Evolutionary conservation across 2,797 vertebrate species (phyloP).

Genomic region (Danio tinwini): DNA sequence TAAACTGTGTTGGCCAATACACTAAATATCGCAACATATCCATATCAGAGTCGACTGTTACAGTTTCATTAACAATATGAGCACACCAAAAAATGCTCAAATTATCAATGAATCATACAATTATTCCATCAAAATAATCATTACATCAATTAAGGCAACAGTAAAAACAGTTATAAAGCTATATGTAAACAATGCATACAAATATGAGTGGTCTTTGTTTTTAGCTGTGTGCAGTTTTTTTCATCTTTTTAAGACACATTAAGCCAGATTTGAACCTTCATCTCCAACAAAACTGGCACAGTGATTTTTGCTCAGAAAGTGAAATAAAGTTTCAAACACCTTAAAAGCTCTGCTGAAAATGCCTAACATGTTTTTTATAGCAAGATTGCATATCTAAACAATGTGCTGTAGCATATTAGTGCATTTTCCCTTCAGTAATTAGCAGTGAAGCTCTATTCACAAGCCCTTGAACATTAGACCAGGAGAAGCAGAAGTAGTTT

Average conservation of each 20-base stretch:
- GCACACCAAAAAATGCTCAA: neutral
- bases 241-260: neutral
- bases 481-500: constrained; percentile 38
- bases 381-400: constrained; percentile 31
- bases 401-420: constrained; percentile 9
- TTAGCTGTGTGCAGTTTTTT: constrained; percentile 2
- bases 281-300: constrained; percentile 9
- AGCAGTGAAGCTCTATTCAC: constrained; percentile 23
- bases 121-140: constrained; percentile 4
- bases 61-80: constrained; percentile 11
- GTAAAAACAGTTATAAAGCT: constrained; percentile 17
- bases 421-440: constrained; percentile 12
- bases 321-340: constrained; percentile 10
- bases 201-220: constrained; percentile 19
- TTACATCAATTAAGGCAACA: constrained; percentile 7
- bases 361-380: neutral
- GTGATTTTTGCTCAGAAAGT: constrained; percentile 1
- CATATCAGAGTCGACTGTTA: neutral
- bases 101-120: constrained; percentile 34
- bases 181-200: constrained; percentile 49
- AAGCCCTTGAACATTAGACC: constrained; percentile 37
- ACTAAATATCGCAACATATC: neutral
- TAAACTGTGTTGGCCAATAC: constrained; percentile 3
- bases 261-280: constrained; percentile 28
- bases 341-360: constrained; percentile 21